A percentile compares a stretch with the other conserved stretches of the same genome.
Evolutionary conservation across 2,113 vertebrate genomes (phyloP).

Genomic region (Perccottus glenii): DNA sequence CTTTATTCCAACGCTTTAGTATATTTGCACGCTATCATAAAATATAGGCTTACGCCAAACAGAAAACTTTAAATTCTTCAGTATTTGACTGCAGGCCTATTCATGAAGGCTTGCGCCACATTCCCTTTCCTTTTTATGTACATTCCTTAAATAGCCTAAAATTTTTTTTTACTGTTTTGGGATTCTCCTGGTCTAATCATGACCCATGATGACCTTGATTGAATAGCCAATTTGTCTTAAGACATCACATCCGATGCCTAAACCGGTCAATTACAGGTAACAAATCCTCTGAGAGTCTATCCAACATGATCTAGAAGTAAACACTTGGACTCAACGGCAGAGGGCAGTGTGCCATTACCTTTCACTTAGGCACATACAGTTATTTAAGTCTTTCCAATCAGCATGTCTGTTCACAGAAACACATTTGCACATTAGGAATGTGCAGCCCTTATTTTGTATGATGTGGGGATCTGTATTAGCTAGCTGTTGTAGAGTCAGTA

Average conservation of each 20-base stretch:
- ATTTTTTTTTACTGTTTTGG: no score
- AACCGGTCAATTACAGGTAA: no score
- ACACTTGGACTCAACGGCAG: slow-evolving; percentile 30
- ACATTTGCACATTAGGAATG: slow-evolving; percentile 13
- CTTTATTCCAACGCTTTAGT: not conserved
- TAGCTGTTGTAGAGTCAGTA: slow-evolving; percentile 12
- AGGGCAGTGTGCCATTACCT: slow-evolving; percentile 50
- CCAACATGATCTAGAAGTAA: not conserved
- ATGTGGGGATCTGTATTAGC: not conserved
- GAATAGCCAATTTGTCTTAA: no score
- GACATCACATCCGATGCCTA: no score
- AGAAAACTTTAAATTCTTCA: no score
- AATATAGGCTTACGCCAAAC: no score
- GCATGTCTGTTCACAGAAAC: slow-evolving; percentile 3
- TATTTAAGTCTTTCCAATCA: slow-evolving; percentile 4
- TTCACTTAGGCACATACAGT: slow-evolving; percentile 45
- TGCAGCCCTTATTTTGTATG: not conserved
- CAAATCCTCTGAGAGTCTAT: no score
- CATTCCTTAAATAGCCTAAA: slow-evolving; percentile 10
- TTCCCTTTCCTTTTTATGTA: slow-evolving; percentile 19
- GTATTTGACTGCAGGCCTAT: no score
- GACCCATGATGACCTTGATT: no score
- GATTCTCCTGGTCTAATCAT: no score
- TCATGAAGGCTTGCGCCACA: no score
- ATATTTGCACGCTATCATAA: no score